Evolutionary conservation across 2,888 invertebrate genomes (phyloP).

Genomic region (Drosophila nr. fundita): DNA sequence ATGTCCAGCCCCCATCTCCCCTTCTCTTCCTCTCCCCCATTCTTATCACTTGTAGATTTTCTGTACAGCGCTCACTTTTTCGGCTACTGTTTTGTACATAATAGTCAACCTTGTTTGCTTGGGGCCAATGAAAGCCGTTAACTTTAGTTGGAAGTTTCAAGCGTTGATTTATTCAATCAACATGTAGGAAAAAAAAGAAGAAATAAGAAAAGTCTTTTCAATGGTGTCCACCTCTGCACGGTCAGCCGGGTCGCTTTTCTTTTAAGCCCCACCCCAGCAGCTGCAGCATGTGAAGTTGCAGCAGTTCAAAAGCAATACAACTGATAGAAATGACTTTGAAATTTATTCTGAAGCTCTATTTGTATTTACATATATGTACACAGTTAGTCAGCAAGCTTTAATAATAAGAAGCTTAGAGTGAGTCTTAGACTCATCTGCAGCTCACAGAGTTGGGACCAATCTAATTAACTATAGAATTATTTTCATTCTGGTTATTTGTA

Average conservation of each 20-base stretch:
- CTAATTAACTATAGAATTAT: background rate
- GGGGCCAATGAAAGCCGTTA: constrained; percentile 73
- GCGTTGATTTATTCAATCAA: constrained; percentile 78
- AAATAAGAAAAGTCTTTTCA: constrained; percentile 43
- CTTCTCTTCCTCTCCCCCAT: too few species aligned
- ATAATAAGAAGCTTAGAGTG: background rate
- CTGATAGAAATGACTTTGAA: constrained; percentile 21
- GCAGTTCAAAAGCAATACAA: constrained; percentile 4
- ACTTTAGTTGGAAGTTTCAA: constrained; percentile 72
- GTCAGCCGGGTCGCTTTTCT: constrained; percentile 31
- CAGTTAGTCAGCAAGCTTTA: background rate
- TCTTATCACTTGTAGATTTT: constrained; percentile 5
- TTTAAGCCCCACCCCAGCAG: background rate
- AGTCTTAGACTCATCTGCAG: background rate
- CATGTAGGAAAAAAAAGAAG: constrained; percentile 16
- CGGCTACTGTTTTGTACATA: constrained; percentile 73
- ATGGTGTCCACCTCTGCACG: constrained; percentile 47
- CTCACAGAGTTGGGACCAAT: background rate
- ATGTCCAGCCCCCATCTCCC: constrained; percentile 21
- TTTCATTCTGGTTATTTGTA: background rate
- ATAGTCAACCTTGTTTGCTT: constrained; percentile 54
- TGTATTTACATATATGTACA: constrained; percentile 2
- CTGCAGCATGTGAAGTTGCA: constrained; percentile 36
- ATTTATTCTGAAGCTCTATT: constrained; percentile 14
- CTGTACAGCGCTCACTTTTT: constrained; percentile 57